A percentile compares a stretch with the other conserved stretches of the same genome.
Conservation (phyloP, 2,113 vertebrate species). For the Amphiprion ocellaris region DNA sequence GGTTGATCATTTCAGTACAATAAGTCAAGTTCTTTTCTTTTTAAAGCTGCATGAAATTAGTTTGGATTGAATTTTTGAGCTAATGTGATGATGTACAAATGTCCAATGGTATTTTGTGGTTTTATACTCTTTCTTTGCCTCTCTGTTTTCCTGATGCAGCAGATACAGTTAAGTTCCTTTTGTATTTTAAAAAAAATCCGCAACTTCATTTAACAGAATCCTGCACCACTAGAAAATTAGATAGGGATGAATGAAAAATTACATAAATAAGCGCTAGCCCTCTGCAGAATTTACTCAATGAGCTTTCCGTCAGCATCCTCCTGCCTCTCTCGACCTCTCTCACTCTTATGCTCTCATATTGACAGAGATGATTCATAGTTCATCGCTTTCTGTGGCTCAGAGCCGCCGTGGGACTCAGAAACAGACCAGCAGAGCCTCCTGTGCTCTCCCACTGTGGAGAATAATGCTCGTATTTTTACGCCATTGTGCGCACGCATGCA, state of each 20-base stretch:
- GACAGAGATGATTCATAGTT: constrained; percentile 56
- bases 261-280: neutral
- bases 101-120: too few species aligned
- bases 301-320: neutral
- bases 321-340: neutral
- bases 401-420: constrained; percentile 6
- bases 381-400: constrained; percentile 31
- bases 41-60: too few species aligned
- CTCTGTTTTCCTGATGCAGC: constrained; percentile 8
- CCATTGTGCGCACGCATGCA: neutral
- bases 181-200: neutral
- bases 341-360: constrained; percentile 10
- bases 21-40: too few species aligned
- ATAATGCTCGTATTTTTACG: constrained; percentile 27
- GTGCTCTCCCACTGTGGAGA: constrained; percentile 22
- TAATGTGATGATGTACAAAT: too few species aligned
- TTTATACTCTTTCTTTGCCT: too few species aligned
- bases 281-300: constrained; percentile 1
- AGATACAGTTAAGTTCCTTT: neutral
- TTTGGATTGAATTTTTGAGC: too few species aligned
- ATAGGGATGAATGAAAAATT: neutral
- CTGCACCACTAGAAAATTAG: neutral
- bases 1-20: too few species aligned
- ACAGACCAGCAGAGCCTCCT: constrained; percentile 24
- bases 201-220: neutral